These are phyloP conservation scores for Passer montanus DNA, from an alignment of 2,113 vertebrate genomes.

Conservation along the genomic window DNA sequence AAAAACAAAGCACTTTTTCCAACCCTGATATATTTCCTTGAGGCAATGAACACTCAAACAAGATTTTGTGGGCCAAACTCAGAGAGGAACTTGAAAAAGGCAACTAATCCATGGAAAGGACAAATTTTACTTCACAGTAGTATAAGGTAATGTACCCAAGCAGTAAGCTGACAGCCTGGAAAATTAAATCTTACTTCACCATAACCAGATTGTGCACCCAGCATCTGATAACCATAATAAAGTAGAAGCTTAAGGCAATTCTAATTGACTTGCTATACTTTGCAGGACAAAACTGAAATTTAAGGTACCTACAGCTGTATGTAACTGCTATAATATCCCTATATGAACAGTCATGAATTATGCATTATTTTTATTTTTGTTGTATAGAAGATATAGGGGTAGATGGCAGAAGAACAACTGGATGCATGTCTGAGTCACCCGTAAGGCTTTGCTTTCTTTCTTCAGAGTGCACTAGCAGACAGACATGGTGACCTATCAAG, in stretches of 20 bases:
- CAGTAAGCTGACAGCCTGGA: not conserved
- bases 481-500: not conserved
- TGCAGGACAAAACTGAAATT: not conserved
- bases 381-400: not conserved
- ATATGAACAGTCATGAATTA: not conserved
- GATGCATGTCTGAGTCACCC: not conserved
- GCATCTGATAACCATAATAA: not conserved
- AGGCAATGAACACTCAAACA: not conserved
- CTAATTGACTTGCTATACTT: not conserved
- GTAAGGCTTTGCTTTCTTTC: not conserved
- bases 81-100: not conserved
- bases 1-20: not conserved
- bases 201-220: not conserved
- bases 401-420: not conserved
- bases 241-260: not conserved
- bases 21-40: not conserved
- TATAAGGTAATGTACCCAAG: not conserved
- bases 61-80: not conserved
- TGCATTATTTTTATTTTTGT: not conserved
- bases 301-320: not conserved
- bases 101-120: not conserved
- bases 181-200: not conserved
- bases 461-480: not conserved
- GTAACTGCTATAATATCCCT: not conserved
- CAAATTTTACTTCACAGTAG: not conserved